Base-by-base conservation (phyloP, 2,113 vertebrate species). In the Centropristis striata region DNA sequence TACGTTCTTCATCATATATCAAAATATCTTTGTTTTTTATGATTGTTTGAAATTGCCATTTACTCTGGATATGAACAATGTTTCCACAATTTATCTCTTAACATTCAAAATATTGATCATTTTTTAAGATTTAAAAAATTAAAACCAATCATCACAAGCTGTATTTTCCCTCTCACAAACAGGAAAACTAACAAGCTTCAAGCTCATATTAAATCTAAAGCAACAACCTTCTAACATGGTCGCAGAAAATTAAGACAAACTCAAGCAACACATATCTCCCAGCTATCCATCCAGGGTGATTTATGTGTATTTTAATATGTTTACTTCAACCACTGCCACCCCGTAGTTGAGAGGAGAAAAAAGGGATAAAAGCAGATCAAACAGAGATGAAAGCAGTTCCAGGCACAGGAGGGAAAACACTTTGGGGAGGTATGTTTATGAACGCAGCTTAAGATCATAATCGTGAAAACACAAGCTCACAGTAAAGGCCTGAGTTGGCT, bases 361-460 rank as follows among this genome's bases (percentile, higher is more conserved):
- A 46, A 41, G 8, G 58, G 54, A 41, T 12, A 3, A 37, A 21
- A 75, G 23, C 41, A 67, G 68, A 80, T 79, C 47, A 88, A 85
- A 84, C 60, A 39, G 44, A 85, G 86, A 87, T 86, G 71, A 89
- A 93, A 88, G 88, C 11, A 0, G 21, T 80, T 59, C 65, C 36
- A 61, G 74, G 57, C 59, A 23, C 57, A 23, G 47, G 23, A 69
- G 77, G 69, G 54, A 84, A 87, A 80, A 86, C 58, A 86, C 71
- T 84, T 68, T 37, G 50, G 68, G 82, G 81, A 83, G 85, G 86
- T 86, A 67, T 89, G 88, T 90, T 88, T 90, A 81, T 86, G 82
- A 89, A 90, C 28, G 39, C 89, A 78, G 86, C 77, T 86, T 75
- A 57, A 90, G 87, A 88, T 92, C 78, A 80, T 83, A 84, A 93